A percentile compares a stretch with the other conserved stretches of the same genome.
Conservation (phyloP, 2,113 vertebrate species). For the Agelaius phoeniceus region DNA sequence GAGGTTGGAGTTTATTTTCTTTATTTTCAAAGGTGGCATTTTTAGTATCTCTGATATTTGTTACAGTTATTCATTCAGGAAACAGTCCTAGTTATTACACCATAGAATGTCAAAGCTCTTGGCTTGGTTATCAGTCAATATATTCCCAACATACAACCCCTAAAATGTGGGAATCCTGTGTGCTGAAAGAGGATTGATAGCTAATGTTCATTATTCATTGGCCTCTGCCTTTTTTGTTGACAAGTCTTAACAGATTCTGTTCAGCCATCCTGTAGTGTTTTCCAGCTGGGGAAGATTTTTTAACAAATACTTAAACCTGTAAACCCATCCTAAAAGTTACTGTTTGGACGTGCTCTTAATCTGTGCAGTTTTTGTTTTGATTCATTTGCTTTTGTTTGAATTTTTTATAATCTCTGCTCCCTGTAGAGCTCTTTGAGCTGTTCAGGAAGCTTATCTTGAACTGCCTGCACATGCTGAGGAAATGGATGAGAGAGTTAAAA, state of each 20-base stretch:
- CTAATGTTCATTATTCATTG: not conserved
- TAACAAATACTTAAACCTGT: not conserved
- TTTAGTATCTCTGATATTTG: not conserved
- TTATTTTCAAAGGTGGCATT: not conserved
- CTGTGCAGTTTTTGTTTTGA: not conserved
- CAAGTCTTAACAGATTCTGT: not conserved
- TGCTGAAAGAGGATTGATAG: not conserved
- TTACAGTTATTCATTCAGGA: not conserved
- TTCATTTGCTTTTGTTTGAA: not conserved
- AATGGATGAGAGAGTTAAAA: not conserved
- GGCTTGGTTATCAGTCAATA: not conserved
- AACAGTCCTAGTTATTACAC: not conserved
- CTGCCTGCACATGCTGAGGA: not conserved
- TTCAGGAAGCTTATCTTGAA: constrained; percentile 42
- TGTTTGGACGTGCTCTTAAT: not conserved
- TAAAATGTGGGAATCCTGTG: not conserved
- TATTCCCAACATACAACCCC: not conserved
- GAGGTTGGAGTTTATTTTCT: not conserved
- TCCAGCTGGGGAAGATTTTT: not conserved
- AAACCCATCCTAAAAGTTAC: not conserved
- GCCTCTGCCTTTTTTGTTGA: not conserved
- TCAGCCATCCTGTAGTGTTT: not conserved
- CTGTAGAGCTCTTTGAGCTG: not conserved
- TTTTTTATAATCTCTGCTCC: constrained; percentile 15
- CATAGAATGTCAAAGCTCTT: not conserved